These are phyloP conservation scores for Eupsilia transversa DNA, from an alignment of 2,888 invertebrate species.

Conservation along the genomic window DNA sequence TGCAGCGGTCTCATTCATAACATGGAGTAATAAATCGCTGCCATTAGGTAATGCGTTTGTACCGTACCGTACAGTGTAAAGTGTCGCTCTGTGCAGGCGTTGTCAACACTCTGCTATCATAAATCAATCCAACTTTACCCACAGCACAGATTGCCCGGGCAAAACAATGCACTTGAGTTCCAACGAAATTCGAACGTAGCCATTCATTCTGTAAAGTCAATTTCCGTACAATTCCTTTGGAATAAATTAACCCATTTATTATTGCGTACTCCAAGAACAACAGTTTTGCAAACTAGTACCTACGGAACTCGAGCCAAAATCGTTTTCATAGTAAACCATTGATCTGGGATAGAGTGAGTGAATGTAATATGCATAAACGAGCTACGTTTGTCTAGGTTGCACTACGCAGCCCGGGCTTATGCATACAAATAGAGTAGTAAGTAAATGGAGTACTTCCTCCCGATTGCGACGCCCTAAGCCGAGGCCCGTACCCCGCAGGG, in stretches of 20 bases:
- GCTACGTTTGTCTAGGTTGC: conserved; percentile 33
- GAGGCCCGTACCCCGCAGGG: too few species aligned
- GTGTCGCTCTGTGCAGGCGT: conserved; percentile 42
- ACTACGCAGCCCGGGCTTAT: conserved; percentile 16
- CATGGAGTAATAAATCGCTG: conserved; percentile 52
- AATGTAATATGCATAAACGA: conserved; percentile 54
- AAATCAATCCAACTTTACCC: conserved; percentile 60
- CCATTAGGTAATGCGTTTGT: conserved; percentile 54
- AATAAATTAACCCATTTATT: conserved; percentile 48
- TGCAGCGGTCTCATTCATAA: conserved; percentile 43
- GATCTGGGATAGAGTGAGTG: conserved; percentile 47
- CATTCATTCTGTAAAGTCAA: conserved; percentile 33
- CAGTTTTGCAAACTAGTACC: conserved; percentile 30
- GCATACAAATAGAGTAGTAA: background rate
- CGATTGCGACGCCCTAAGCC: too few species aligned
- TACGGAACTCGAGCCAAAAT: conserved; percentile 43
- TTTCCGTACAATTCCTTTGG: conserved; percentile 34
- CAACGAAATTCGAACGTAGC: conserved; percentile 7
- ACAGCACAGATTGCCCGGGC: conserved; percentile 41
- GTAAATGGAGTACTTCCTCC: conserved; percentile 17
- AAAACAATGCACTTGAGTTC: conserved; percentile 31
- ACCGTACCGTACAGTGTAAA: conserved; percentile 21
- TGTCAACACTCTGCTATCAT: conserved; percentile 54
- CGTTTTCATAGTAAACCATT: conserved; percentile 47
- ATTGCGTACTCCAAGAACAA: conserved; percentile 23